Conservation (phyloP, 1,140 invertebrate species). For the Spodoptera litura region DNA sequence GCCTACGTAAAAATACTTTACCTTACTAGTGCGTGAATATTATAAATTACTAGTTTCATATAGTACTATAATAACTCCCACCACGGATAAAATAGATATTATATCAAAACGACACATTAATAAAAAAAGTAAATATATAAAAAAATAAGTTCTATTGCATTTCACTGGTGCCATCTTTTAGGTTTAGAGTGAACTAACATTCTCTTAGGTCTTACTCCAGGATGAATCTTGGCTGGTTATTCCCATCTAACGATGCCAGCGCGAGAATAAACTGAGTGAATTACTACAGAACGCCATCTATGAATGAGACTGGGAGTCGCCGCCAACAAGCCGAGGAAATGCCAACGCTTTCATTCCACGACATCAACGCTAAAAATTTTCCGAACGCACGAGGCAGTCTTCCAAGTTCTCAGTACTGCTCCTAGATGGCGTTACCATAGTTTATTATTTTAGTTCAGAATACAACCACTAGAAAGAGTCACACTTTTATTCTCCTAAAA, state of each 20-base stretch:
- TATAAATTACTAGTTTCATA: no score
- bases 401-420: neutral
- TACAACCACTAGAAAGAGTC: neutral
- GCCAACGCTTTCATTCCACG: neutral
- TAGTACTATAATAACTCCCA: no score
- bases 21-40: no score
- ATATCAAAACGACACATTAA: no score
- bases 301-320: neutral
- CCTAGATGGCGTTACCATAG: conserved; percentile 7
- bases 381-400: conserved; percentile 1
- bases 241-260: neutral
- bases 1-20: no score
- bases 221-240: neutral
- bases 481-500: no score
- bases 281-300: conserved; percentile 16
- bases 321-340: neutral
- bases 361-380: conserved; percentile 10
- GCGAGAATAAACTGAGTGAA: no score
- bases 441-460: neutral
- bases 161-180: neutral
- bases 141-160: neutral
- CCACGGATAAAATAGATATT: no score
- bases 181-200: neutral
- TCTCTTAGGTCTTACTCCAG: neutral
- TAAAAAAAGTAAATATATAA: no score